Evolutionary conservation across 2,113 vertebrate species (phyloP).

Genomic region (Gasterosteus nipponicus): DNA sequence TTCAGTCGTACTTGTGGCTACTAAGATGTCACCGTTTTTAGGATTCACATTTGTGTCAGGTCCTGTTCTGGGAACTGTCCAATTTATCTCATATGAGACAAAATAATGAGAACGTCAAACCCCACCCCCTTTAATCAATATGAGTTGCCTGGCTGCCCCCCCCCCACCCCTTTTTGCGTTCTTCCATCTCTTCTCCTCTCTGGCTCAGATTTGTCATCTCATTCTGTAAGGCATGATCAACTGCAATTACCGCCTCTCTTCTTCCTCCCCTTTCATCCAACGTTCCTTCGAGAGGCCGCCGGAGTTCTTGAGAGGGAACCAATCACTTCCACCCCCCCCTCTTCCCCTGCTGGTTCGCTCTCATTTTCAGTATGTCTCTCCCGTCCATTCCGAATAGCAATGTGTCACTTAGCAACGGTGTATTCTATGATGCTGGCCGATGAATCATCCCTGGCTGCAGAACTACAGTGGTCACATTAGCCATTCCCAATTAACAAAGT

Average conservation of each 20-base stretch:
- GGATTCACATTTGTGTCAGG: neutral
- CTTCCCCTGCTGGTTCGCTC: slow-evolving; percentile 27
- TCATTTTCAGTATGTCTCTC: slow-evolving; percentile 45
- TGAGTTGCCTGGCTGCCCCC: neutral
- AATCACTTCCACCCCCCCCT: slow-evolving; percentile 41
- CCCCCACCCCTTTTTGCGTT: neutral
- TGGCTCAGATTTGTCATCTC: slow-evolving; percentile 21
- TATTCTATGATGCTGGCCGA: slow-evolving; percentile 38
- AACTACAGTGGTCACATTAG: slow-evolving; percentile 30
- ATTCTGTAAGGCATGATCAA: slow-evolving; percentile 45
- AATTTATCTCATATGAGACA: slow-evolving; percentile 10
- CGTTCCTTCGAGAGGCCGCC: slow-evolving; percentile 24
- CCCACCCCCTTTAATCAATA: slow-evolving; percentile 27
- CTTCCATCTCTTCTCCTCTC: slow-evolving; percentile 3
- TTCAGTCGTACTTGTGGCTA: neutral
- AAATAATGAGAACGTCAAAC: neutral
- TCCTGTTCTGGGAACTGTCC: neutral
- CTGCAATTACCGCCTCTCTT: slow-evolving; percentile 28
- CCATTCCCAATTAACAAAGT: slow-evolving; percentile 11
- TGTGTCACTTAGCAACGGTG: slow-evolving; percentile 77
- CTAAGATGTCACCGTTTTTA: neutral
- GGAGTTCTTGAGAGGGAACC: slow-evolving; percentile 46
- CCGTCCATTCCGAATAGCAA: slow-evolving; percentile 51
- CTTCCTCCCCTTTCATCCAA: slow-evolving; percentile 11
- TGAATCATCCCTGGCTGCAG: slow-evolving; percentile 41